Percentiles rank a stretch among this genome's conserved stretches.
phyloP scores from a whole-genome alignment of 2,113 vertebrate genomes.

The Trachemys scripta region DNA sequence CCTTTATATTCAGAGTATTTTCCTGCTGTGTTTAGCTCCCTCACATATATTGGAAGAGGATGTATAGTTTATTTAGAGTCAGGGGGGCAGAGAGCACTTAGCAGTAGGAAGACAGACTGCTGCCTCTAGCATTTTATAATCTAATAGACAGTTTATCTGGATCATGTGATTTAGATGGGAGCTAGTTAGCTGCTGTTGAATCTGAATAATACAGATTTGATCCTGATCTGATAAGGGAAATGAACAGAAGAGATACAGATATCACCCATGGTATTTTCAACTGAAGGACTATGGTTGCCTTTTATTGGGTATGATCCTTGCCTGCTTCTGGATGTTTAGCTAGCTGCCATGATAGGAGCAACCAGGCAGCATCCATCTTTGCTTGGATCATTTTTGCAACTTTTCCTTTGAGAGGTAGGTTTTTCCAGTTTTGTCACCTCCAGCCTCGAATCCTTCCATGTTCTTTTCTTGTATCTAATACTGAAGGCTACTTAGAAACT shows the following conservation, averaged over 20 bases:
- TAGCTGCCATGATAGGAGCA: not conserved
- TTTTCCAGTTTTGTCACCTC: not conserved
- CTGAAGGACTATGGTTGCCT: not conserved
- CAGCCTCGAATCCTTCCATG: not conserved
- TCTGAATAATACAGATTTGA: not conserved
- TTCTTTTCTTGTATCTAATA: not conserved
- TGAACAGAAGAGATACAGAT: not conserved
- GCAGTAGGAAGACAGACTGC: rapidly evolving
- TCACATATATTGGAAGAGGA: not conserved
- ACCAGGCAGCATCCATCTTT: not conserved
- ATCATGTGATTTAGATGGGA: not conserved
- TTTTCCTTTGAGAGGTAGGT: not conserved
- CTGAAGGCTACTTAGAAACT: not conserved
- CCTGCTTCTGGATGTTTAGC: not conserved
- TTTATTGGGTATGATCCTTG: not conserved
- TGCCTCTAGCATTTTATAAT: not conserved
- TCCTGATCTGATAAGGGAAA: not conserved
- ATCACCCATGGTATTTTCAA: rapidly evolving
- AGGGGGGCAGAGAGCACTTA: rapidly evolving
- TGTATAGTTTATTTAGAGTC: not conserved
- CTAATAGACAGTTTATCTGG: not conserved
- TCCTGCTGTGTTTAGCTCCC: not conserved
- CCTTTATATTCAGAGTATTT: not conserved
- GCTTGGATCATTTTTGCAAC: not conserved
- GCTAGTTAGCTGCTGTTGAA: not conserved